Evolutionary conservation across 2,797 vertebrate species (phyloP).

Genomic region (Falco novaeseelandiae): DNA sequence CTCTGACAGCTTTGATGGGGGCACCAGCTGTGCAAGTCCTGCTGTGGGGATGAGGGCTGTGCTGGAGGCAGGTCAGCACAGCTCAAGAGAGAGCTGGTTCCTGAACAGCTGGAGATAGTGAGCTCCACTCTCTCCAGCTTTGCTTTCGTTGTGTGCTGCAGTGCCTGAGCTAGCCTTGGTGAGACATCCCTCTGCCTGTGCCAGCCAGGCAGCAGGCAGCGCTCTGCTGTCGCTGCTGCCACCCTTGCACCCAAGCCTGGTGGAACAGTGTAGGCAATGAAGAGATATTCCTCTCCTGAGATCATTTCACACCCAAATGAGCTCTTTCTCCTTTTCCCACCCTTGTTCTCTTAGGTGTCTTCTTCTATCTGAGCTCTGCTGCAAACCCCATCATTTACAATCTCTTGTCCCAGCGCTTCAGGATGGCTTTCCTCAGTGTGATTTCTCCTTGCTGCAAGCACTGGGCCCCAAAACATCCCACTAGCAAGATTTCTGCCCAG

Average conservation of each 20-base stretch:
- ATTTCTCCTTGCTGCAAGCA: conserved; percentile 66
- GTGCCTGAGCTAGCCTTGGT: background rate
- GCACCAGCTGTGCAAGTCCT: background rate
- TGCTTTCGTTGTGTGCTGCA: background rate
- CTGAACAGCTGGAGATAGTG: background rate
- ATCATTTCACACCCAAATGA: background rate
- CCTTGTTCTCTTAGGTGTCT: conserved; percentile 71
- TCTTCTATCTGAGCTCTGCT: conserved; percentile 82
- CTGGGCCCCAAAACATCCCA: background rate
- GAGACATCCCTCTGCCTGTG: background rate
- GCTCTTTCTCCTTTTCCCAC: background rate
- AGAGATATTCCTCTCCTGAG: background rate
- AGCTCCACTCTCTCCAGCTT: background rate
- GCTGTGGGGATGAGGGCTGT: background rate
- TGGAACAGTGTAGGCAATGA: background rate
- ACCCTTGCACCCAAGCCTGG: background rate
- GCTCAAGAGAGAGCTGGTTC: background rate
- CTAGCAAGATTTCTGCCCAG: conserved; percentile 13
- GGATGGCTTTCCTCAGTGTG: conserved; percentile 74
- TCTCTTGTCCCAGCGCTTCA: conserved; percentile 78
- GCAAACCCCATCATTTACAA: conserved; percentile 84
- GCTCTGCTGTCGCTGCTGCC: background rate
- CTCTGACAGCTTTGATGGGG: background rate
- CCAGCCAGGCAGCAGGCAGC: background rate
- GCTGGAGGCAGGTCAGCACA: conserved; percentile 7